These are phyloP conservation scores for Lonchura striata DNA, from an alignment of 2,113 vertebrate species.

Conservation along the genomic window DNA sequence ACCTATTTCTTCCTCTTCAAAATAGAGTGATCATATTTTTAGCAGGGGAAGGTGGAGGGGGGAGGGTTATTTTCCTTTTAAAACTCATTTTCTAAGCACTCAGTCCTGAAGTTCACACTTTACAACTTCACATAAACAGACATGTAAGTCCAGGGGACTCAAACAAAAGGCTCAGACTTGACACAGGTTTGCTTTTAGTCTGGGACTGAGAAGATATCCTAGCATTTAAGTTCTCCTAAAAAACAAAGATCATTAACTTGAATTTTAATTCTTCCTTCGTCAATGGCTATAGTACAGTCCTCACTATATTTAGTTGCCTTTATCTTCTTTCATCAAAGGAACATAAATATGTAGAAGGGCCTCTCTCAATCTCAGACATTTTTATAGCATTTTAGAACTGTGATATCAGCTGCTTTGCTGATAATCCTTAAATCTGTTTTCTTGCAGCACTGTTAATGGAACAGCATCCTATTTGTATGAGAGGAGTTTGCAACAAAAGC, in stretches of 20 bases:
- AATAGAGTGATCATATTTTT: neutral
- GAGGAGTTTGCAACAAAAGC: constrained; percentile 27
- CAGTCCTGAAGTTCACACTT: neutral
- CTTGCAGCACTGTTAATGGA: neutral
- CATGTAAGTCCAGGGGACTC: neutral
- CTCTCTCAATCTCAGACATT: neutral
- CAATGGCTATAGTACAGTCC: neutral
- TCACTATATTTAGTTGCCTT: neutral
- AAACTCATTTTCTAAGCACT: neutral
- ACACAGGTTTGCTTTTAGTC: neutral
- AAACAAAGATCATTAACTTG: neutral
- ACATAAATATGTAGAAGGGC: neutral
- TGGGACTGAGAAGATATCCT: neutral
- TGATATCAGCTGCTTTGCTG: neutral
- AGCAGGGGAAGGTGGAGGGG: no score
- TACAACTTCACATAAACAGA: neutral
- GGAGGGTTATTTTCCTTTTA: neutral
- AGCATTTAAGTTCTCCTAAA: neutral
- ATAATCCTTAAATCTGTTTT: neutral
- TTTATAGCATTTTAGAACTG: neutral
- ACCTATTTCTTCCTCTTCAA: neutral
- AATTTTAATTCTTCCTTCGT: neutral
- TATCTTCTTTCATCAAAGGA: neutral
- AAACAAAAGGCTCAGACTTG: neutral
- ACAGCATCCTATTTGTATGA: constrained; percentile 14